Evolutionary conservation across 2,888 invertebrate genomes (phyloP).

Genomic region (Brachynemurus nebulosus): DNA sequence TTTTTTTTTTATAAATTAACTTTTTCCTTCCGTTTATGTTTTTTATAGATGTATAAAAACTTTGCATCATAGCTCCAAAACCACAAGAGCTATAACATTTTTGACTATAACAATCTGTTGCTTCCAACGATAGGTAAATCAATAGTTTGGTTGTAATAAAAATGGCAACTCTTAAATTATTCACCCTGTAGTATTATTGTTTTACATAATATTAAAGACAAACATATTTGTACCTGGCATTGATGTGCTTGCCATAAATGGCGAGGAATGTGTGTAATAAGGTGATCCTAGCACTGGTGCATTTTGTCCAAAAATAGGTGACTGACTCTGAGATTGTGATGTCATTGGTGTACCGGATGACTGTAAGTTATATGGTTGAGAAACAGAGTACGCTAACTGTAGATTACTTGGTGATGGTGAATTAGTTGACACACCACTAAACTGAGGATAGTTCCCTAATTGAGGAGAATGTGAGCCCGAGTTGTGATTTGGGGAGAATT

Average conservation of each 20-base stretch:
- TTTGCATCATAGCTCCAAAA: too few species aligned
- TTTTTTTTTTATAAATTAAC: too few species aligned
- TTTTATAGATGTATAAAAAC: too few species aligned
- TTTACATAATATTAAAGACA: too few species aligned
- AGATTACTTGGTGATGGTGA: not conserved
- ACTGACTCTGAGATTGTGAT: slow-evolving; percentile 29
- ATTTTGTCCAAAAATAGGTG: slow-evolving; percentile 25
- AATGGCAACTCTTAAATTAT: too few species aligned
- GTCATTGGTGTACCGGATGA: slow-evolving; percentile 23
- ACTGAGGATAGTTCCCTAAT: not conserved
- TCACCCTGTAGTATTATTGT: too few species aligned
- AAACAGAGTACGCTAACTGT: slow-evolving; percentile 7
- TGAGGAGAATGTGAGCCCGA: slow-evolving; percentile 9
- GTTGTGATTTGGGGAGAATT: slow-evolving; percentile 6
- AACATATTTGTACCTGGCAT: slow-evolving; percentile 27
- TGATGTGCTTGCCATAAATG: slow-evolving; percentile 20
- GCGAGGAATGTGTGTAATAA: slow-evolving; percentile 10
- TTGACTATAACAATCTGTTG: too few species aligned
- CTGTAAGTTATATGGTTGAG: slow-evolving; percentile 8
- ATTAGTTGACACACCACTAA: not conserved
- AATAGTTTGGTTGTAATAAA: too few species aligned
- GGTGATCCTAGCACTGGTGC: slow-evolving; percentile 23
- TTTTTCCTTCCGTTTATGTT: too few species aligned
- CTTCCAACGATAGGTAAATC: too few species aligned
- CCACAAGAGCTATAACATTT: too few species aligned